Evolutionary conservation across 37 sponge, comb jelly and placozoan species (phyloP).

Genomic region (Halisarca cf. caerulea): DNA sequence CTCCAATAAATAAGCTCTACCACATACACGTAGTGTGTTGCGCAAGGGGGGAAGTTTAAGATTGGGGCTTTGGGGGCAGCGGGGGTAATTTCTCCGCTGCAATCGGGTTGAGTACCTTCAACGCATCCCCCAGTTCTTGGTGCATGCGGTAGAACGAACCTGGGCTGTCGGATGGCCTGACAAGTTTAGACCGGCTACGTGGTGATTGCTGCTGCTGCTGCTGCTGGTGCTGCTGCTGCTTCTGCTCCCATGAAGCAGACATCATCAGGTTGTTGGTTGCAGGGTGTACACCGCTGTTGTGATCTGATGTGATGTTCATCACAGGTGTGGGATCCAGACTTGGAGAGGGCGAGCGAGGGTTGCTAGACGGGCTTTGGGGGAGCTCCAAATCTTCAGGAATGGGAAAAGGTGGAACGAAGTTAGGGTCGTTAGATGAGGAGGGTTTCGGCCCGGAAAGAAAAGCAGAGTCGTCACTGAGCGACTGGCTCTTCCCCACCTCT

Average conservation of each 20-base stretch:
- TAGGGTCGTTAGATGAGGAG: not conserved
- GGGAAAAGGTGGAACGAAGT: conserved; percentile 2
- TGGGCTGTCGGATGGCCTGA: not conserved
- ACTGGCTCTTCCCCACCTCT: not conserved
- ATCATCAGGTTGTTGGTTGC: not conserved
- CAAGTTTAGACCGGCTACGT: not conserved
- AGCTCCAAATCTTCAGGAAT: conserved; percentile 16
- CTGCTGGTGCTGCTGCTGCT: not conserved
- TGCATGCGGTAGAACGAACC: not conserved
- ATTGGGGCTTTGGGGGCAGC: not conserved
- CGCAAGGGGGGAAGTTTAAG: too few species aligned
- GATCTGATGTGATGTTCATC: not conserved
- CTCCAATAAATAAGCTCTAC: too few species aligned
- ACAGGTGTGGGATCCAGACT: not conserved
- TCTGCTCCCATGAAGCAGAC: not conserved
- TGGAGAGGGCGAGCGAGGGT: not conserved
- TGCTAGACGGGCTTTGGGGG: not conserved
- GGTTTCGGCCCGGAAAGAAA: not conserved
- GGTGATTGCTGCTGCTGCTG: not conserved
- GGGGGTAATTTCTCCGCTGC: conserved; percentile 7
- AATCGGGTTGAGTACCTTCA: conserved; percentile 3
- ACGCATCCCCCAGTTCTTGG: conserved; percentile 9
- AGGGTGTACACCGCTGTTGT: not conserved
- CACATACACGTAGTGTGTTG: too few species aligned
- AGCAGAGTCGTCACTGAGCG: not conserved